Conservation (phyloP, 2,888 invertebrate species). For the Chrysolina oricalcia region DNA sequence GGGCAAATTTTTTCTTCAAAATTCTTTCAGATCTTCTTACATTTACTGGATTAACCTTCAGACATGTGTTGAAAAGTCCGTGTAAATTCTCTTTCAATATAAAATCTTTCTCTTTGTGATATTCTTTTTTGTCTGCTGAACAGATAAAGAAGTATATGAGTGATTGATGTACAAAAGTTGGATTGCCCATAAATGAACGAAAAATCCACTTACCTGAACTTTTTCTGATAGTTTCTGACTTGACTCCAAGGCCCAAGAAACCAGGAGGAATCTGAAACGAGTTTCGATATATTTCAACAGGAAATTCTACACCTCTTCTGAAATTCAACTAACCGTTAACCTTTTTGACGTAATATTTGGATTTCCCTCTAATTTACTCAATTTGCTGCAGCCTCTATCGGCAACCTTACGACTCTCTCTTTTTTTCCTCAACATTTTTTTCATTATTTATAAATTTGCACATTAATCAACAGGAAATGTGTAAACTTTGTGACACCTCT, state of each 20-base stretch:
- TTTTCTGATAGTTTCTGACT: slow-evolving; percentile 46
- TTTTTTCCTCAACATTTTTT: slow-evolving; percentile 37
- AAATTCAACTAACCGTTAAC: slow-evolving; percentile 47
- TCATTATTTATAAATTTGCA: slow-evolving; percentile 30
- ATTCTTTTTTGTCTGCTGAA: slow-evolving; percentile 35
- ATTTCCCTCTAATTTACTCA: slow-evolving; percentile 53
- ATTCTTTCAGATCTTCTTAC: slow-evolving; percentile 54
- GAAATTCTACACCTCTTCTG: slow-evolving; percentile 26
- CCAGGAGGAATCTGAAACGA: slow-evolving; percentile 52
- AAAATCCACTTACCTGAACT: slow-evolving; percentile 43
- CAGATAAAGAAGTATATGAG: slow-evolving; percentile 18
- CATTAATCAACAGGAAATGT: background rate
- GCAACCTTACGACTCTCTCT: slow-evolving; percentile 33
- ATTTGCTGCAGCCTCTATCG: slow-evolving; percentile 38
- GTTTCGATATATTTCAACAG: slow-evolving; percentile 17
- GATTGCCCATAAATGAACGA: background rate
- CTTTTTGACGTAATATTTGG: slow-evolving; percentile 51
- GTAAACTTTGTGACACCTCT: background rate
- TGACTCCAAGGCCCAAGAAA: slow-evolving; percentile 49
- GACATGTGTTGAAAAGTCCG: slow-evolving; percentile 47
- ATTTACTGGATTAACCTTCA: slow-evolving; percentile 32
- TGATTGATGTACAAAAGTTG: background rate
- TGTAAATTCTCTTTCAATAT: slow-evolving; percentile 52
- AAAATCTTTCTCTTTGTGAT: slow-evolving; percentile 1
- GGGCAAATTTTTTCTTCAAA: slow-evolving; percentile 40